These are phyloP conservation scores for Lochmaea capreae DNA, from an alignment of 2,888 invertebrate genomes.

Conservation along the genomic window DNA sequence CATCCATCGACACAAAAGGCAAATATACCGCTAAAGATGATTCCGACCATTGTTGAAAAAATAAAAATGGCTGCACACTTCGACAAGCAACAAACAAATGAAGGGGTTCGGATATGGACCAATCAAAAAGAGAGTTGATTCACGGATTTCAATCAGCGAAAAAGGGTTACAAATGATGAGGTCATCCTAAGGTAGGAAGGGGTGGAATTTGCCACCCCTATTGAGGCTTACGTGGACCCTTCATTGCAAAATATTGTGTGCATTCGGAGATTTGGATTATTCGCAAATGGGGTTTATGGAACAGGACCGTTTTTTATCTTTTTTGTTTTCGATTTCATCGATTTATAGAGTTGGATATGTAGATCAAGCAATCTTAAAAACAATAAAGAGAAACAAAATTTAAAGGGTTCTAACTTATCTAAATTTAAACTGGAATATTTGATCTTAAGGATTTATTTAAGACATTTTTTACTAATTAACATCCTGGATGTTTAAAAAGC, in stretches of 20 bases:
- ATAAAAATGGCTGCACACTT: conserved; percentile 53
- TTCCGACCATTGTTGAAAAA: conserved; percentile 36
- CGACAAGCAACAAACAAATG: conserved; percentile 50
- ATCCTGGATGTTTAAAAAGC: too few relatives aligned
- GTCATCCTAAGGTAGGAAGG: conserved; percentile 57
- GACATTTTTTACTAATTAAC: too few relatives aligned
- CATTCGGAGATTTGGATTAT: conserved; percentile 26
- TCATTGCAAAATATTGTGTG: conserved; percentile 30
- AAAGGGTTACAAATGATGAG: conserved; percentile 62
- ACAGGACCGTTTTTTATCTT: conserved; percentile 6
- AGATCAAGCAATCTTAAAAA: too few relatives aligned
- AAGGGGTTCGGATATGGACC: conserved; percentile 53
- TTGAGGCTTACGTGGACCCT: conserved; percentile 16
- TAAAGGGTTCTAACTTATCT: too few relatives aligned
- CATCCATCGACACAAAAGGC: conserved; percentile 24
- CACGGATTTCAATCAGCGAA: conserved; percentile 60
- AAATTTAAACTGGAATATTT: too few relatives aligned
- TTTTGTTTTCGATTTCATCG: neutral
- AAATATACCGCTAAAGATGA: conserved; percentile 24
- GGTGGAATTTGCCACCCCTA: conserved; percentile 42
- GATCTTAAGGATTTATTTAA: too few relatives aligned
- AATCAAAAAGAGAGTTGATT: conserved; percentile 60
- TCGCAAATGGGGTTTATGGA: conserved; percentile 24
- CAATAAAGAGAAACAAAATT: too few relatives aligned
- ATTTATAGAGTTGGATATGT: too few relatives aligned